A percentile compares a stretch with the other conserved stretches of the same genome.
Conservation (phyloP, 2,797 vertebrate genomes). For the Staurois parvus region DNA sequence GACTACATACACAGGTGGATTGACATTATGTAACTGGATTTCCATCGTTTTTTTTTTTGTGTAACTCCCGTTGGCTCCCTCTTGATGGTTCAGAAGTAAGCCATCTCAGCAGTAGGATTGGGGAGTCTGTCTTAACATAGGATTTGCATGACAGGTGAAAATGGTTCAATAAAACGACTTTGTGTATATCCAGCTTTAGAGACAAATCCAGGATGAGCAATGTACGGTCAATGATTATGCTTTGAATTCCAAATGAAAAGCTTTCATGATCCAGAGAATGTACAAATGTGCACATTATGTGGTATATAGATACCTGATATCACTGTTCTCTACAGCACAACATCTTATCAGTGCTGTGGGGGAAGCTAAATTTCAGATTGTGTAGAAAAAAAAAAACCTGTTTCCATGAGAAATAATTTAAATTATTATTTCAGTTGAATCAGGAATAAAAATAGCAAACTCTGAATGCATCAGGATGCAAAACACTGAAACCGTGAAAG, state of each 20-base stretch:
- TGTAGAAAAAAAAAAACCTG: background rate
- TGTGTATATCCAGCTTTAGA: background rate
- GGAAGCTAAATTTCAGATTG: background rate
- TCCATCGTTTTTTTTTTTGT: background rate
- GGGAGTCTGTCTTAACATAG: background rate
- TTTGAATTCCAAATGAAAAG: background rate
- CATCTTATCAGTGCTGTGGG: background rate
- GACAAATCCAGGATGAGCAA: background rate
- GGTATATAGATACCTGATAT: background rate
- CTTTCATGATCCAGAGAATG: background rate
- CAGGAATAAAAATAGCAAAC: slow-evolving; percentile 4
- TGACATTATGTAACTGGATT: background rate
- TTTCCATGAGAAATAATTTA: slow-evolving; percentile 1
- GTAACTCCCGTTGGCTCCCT: background rate
- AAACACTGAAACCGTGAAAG: background rate
- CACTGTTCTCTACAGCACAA: background rate
- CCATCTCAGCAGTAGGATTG: background rate
- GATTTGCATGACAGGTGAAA: background rate
- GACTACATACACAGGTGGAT: too few relatives aligned
- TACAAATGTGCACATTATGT: background rate
- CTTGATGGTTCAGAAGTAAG: background rate
- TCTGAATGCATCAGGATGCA: background rate
- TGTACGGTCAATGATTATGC: background rate
- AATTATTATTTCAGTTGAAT: slow-evolving; percentile 19
- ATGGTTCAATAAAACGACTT: background rate